Conservation (phyloP, 2,797 vertebrate species). For the Danio albolineatus region DNA sequence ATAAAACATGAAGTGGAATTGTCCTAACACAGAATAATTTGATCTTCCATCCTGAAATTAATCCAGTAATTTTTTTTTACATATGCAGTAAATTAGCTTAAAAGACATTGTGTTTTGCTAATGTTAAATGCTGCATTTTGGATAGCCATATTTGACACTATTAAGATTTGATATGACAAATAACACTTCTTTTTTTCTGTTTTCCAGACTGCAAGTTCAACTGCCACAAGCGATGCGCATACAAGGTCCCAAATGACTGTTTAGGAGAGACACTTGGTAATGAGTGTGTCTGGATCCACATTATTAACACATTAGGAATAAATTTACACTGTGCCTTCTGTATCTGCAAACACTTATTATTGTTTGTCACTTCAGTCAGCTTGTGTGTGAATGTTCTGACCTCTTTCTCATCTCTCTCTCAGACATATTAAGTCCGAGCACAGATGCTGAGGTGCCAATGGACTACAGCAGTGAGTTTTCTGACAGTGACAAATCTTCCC, state of each 20-base stretch:
- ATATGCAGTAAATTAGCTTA: too few relatives aligned
- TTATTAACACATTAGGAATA: not conserved
- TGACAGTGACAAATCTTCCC: conserved; percentile 81
- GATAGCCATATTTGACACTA: not conserved
- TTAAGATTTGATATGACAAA: not conserved
- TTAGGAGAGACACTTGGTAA: conserved; percentile 88
- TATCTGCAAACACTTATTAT: not conserved
- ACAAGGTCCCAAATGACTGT: conserved; percentile 91
- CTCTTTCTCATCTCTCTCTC: conserved; percentile 1
- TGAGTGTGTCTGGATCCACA: conserved; percentile 52
- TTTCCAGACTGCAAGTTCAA: conserved; percentile 93
- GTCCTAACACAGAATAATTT: too few relatives aligned
- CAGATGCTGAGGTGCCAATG: conserved; percentile 84
- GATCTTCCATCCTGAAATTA: too few relatives aligned
- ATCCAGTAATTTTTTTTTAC: too few relatives aligned
- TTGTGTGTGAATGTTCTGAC: not conserved
- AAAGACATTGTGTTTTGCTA: too few relatives aligned
- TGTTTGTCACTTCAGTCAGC: not conserved
- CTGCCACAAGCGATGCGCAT: conserved; percentile 91
- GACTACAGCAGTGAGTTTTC: conserved; percentile 85
- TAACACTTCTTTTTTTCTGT: conserved; percentile 14
- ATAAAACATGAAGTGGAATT: too few relatives aligned
- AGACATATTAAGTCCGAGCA: conserved; percentile 81
- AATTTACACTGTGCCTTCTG: not conserved
- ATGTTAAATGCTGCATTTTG: not conserved